Base-by-base conservation (phyloP, 2,888 invertebrate species). In the Hoplodrina ambigua region DNA sequence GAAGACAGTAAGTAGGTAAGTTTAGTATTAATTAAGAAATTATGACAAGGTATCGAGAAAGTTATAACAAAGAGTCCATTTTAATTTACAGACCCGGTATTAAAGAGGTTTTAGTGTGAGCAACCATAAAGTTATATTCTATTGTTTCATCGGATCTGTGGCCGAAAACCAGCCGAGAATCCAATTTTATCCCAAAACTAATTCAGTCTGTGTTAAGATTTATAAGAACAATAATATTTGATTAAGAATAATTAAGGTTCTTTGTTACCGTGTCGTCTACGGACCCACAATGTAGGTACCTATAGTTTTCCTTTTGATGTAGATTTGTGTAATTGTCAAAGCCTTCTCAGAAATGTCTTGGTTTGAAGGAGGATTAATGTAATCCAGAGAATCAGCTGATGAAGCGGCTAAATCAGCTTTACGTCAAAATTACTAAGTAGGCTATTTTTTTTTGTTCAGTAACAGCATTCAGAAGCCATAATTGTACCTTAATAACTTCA, bases 151-250 rank as follows among this genome's bases (percentile, higher is more conserved):
- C 41, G 41, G 11, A 3, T 13, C 8, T 41, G 13, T 41, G 8
- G 41, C 13, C 13, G 41, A 41, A 13, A 41, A 46, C 17, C 46
- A 46, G 3, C 46, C 8, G 7, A 69, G 55, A 69, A 52, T 25
- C 19, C 19, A 68, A 72, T 50, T 67, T 68, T 25, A 44, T n/a
- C 65, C 58, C 72, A 71, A 76, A 77, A 77, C 75, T 80, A 83
- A 85, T 83, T 79, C 78, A 63, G 60, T 62, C 44, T 69, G 67
- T 64, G 70, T 75, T 73, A 64, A 72, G 57, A 74, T 75, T 79
- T 79, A 74, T 79, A 44, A 53, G 41, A n/a, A 65, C 65, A 74
- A 73, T 79, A 61, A 44, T 57, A 75, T 75, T 79, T 57, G 53
- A 74, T 79, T 79, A 65, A 79, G 60, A 79, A 73, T 79, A 57